Percentiles rank a stretch among this genome's conserved stretches.
These are phyloP conservation scores for Notolabrus celidotus DNA, from an alignment of 2,797 vertebrate genomes.

Conservation along the genomic window DNA sequence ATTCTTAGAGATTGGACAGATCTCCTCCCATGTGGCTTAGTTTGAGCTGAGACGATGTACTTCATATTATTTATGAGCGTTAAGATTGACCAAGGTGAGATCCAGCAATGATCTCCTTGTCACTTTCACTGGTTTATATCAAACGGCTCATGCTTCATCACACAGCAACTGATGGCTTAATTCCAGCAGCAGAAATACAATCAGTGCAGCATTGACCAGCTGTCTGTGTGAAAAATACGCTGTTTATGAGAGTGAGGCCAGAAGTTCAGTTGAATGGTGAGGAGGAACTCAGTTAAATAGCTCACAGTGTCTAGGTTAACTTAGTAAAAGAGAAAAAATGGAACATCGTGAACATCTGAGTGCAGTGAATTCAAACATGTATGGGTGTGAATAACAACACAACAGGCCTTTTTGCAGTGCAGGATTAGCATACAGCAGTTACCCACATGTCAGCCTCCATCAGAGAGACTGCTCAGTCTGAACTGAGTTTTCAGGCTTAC, in stretches of 20 bases:
- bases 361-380: constrained; percentile 49
- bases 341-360: constrained; percentile 37
- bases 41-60: constrained; percentile 50
- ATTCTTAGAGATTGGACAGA: constrained; percentile 22
- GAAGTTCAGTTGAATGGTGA: constrained; percentile 49
- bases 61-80: constrained; percentile 63
- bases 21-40: constrained; percentile 42
- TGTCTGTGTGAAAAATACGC: constrained; percentile 77
- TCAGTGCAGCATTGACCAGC: constrained; percentile 77
- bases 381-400: constrained; percentile 23
- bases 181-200: constrained; percentile 76
- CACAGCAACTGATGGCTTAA: constrained; percentile 66
- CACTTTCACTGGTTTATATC: constrained; percentile 74
- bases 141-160: constrained; percentile 72
- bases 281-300: constrained; percentile 52
- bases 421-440: constrained; percentile 67
- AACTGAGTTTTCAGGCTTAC: constrained; percentile 78
- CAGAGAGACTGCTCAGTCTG: constrained; percentile 68
- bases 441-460: constrained; percentile 72
- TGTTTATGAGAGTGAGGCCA: constrained; percentile 67
- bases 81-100: constrained; percentile 61
- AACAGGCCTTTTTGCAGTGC: constrained; percentile 41
- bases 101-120: constrained; percentile 71
- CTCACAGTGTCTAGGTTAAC: constrained; percentile 30
- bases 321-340: constrained; percentile 2